Conservation (phyloP, 37 sponge, comb jelly and placozoan species). For the Crambe crambe region DNA sequence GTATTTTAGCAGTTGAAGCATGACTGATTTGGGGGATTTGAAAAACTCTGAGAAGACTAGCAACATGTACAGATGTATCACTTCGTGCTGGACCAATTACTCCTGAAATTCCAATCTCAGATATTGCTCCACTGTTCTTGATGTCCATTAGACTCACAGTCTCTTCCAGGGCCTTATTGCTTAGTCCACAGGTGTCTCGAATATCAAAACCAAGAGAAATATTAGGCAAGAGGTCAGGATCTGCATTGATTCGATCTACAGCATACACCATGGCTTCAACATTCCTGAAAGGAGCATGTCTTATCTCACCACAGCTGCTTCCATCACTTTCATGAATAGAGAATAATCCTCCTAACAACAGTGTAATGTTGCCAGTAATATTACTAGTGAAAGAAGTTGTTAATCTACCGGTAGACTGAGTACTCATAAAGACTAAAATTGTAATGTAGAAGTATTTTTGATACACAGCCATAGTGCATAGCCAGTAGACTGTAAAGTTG, state of each 20-base stretch:
- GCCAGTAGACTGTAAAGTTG: too few relatives aligned
- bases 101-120: slow-evolving; percentile 21
- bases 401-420: too few relatives aligned
- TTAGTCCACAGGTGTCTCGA: slow-evolving; percentile 64
- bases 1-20: slow-evolving; percentile 55
- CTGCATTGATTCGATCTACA: slow-evolving; percentile 49
- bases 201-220: slow-evolving; percentile 62
- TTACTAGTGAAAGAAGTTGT: too few relatives aligned
- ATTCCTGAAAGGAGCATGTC: slow-evolving; percentile 37
- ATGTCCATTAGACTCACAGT: slow-evolving; percentile 7
- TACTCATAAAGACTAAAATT: too few relatives aligned
- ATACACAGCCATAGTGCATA: too few relatives aligned
- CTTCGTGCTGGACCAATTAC: slow-evolving; percentile 75
- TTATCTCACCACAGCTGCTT: slow-evolving; percentile 11
- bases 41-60: slow-evolving; percentile 72
- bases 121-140: background rate
- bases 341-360: slow-evolving; percentile 76
- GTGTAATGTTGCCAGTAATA: background rate
- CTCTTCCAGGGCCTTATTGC: slow-evolving; percentile 49
- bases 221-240: slow-evolving; percentile 39
- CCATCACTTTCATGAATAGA: slow-evolving; percentile 56
- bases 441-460: too few relatives aligned
- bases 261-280: slow-evolving; percentile 77
- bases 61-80: slow-evolving; percentile 52
- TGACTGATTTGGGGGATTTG: slow-evolving; percentile 76